These are phyloP conservation scores for Melanotaenia parkinsoni DNA, from an alignment of 2,797 vertebrate genomes.

Conservation along the genomic window DNA sequence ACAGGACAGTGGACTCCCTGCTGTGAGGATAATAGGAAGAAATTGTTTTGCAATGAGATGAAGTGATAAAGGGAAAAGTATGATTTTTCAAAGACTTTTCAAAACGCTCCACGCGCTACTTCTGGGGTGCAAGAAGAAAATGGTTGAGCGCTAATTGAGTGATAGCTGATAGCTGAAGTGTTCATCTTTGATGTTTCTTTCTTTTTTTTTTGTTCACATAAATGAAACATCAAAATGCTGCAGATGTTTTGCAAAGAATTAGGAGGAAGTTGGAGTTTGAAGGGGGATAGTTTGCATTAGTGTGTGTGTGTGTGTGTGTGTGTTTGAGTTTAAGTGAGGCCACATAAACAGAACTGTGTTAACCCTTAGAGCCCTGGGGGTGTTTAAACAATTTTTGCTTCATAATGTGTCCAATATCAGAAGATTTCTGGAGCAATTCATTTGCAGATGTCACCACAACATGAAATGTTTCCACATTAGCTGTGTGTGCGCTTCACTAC, in stretches of 20 bases:
- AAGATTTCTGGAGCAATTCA: too few relatives aligned
- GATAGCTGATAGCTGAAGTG: constrained; percentile 75
- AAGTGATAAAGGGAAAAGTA: constrained; percentile 78
- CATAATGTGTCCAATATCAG: too few relatives aligned
- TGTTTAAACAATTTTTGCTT: too few relatives aligned
- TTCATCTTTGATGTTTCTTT: constrained; percentile 77
- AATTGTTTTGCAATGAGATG: constrained; percentile 82
- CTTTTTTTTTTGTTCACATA: constrained; percentile 60
- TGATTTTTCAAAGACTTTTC: constrained; percentile 76
- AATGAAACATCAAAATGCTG: constrained; percentile 70
- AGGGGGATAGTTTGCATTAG: constrained; percentile 35
- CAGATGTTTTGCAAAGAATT: constrained; percentile 59
- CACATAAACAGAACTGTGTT: neutral
- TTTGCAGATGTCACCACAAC: too few relatives aligned
- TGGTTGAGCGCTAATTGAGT: constrained; percentile 77
- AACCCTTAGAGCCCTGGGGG: too few relatives aligned
- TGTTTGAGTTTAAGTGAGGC: neutral
- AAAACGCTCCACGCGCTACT: constrained; percentile 52
- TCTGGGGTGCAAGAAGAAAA: constrained; percentile 67
- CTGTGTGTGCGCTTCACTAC: too few relatives aligned
- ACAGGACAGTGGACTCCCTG: constrained; percentile 74
- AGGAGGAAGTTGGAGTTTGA: constrained; percentile 52
- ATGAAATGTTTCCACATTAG: too few relatives aligned
- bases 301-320: constrained; percentile 20
- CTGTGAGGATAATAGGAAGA: constrained; percentile 83